Percentiles rank a stretch among this genome's conserved stretches.
These are phyloP conservation scores for Platycnemis pennipes DNA, from an alignment of 2,888 invertebrate genomes.

Conservation along the genomic window DNA sequence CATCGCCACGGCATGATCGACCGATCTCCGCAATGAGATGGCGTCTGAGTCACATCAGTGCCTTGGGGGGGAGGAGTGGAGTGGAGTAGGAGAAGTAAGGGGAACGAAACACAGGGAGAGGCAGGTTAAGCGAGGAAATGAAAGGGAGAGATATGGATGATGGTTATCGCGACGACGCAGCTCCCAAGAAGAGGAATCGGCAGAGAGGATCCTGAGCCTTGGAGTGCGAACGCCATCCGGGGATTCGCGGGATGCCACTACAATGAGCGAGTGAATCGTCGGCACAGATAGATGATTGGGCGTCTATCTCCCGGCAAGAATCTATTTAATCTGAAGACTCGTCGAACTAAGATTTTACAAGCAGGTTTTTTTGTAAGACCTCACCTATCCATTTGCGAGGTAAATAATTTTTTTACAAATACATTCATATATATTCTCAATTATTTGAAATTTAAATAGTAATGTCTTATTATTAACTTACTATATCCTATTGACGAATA, in stretches of 20 bases:
- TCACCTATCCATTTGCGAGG: too few relatives aligned
- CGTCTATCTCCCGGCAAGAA: neutral
- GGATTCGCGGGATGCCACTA: neutral
- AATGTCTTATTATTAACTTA: too few relatives aligned
- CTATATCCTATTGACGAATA: too few relatives aligned
- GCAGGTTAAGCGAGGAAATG: neutral
- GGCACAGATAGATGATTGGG: neutral
- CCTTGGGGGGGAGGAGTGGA: neutral
- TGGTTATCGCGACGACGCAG: neutral
- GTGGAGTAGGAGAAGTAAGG: neutral
- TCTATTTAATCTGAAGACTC: neutral
- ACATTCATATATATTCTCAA: too few relatives aligned
- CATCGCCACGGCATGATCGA: slow-evolving; percentile 47
- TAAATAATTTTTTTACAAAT: too few relatives aligned
- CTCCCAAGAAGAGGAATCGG: neutral
- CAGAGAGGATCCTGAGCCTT: neutral
- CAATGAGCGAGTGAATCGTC: too few relatives aligned
- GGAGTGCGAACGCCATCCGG: neutral
- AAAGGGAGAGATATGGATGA: neutral
- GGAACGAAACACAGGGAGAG: neutral
- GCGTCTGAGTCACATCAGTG: slow-evolving; percentile 37
- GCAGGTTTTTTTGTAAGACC: too few relatives aligned
- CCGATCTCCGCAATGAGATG: slow-evolving; percentile 55
- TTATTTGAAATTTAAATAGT: too few relatives aligned
- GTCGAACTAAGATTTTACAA: too few relatives aligned